phyloP scores from a whole-genome alignment of 1,140 invertebrate genomes.

The Drosophila grimshawi region DNA sequence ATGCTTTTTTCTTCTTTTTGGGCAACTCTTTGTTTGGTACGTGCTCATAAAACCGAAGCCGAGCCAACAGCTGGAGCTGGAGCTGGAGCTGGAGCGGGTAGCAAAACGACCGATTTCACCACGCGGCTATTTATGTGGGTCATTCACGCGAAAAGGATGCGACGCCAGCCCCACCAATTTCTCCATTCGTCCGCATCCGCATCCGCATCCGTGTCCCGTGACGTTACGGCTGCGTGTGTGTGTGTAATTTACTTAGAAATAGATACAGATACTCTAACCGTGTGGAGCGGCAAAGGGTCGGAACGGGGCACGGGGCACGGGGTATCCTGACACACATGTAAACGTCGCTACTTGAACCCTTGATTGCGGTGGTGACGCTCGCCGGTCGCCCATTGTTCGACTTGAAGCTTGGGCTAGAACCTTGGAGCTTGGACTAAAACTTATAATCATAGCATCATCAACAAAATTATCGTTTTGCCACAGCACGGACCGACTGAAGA shows the following conservation, averaged over 20 bases:
- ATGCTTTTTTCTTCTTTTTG: not conserved
- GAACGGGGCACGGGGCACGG: conserved; percentile 18
- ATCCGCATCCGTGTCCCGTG: conserved; percentile 13
- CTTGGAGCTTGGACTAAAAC: conserved; percentile 57
- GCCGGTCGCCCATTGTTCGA: conserved; percentile 56
- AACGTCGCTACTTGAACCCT: conserved; percentile 60
- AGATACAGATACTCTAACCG: conserved; percentile 47
- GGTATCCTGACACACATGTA: conserved; percentile 42
- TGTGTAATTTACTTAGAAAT: conserved; percentile 74
- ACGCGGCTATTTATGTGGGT: conserved; percentile 75
- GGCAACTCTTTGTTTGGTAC: conserved; percentile 52
- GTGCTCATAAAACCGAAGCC: conserved; percentile 56
- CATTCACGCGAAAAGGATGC: conserved; percentile 65
- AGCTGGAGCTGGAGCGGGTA: not conserved
- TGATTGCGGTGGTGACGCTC: conserved; percentile 56
- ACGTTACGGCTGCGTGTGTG: conserved; percentile 17
- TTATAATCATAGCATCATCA: conserved; percentile 79
- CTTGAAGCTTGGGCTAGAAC: conserved; percentile 57
- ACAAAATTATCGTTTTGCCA: conserved; percentile 76
- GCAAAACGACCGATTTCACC: conserved; percentile 38
- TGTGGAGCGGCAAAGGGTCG: conserved; percentile 13
- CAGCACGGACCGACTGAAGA: conserved; percentile 35
- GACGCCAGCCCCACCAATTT: conserved; percentile 10
- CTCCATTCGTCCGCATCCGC: conserved; percentile 2
- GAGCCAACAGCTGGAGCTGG: conserved; percentile 21